Conservation (phyloP, 2,888 invertebrate species). For the Mesorhabditis spiculigera region DNA sequence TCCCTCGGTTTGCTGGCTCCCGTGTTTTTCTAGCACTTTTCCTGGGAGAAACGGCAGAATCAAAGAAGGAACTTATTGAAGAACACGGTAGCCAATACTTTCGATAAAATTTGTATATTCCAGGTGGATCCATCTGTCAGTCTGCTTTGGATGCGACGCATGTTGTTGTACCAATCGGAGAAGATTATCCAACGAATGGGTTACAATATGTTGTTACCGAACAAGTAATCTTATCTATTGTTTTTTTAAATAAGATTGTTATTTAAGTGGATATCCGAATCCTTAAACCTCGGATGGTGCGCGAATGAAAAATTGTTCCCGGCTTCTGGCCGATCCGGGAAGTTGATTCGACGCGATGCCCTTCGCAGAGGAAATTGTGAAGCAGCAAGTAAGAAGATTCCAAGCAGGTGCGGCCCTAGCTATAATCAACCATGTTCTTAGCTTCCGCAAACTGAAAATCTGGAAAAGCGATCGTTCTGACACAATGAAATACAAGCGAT, state of each 20-base stretch:
- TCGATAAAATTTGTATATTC: neutral
- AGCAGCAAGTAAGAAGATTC: neutral
- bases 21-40: neutral
- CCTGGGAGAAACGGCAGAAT: neutral
- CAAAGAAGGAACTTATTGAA: neutral
- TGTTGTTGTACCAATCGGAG: conserved; percentile 2
- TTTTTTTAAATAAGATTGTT: neutral
- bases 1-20: neutral
- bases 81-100: neutral
- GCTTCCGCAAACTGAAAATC: neutral
- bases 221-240: neutral
- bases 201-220: neutral
- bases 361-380: neutral
- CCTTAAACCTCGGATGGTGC: neutral
- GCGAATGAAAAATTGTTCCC: conserved; percentile 4
- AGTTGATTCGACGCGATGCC: neutral
- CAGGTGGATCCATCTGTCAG: conserved; percentile 2
- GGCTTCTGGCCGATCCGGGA: neutral
- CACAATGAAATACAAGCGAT: conserved; percentile 3
- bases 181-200: neutral
- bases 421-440: neutral
- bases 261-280: neutral
- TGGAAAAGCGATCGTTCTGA: neutral
- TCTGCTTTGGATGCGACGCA: neutral
- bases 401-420: neutral